These are phyloP conservation scores for Trematocara caparti DNA, from an alignment of 2,797 vertebrate species.

Conservation along the genomic window DNA sequence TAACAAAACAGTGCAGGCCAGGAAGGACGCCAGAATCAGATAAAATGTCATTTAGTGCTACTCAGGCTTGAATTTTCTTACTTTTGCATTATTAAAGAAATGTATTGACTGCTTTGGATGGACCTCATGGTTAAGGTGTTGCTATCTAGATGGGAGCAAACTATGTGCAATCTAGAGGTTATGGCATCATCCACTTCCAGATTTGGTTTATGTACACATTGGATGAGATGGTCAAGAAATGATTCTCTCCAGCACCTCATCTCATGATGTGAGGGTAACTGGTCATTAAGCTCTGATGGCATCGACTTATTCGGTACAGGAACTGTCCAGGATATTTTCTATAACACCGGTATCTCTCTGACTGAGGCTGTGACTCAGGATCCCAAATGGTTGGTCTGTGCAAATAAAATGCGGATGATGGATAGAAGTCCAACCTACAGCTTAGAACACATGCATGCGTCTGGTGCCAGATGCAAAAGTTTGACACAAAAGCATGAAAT, in stretches of 20 bases:
- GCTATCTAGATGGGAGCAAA: not conserved
- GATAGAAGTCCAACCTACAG: not conserved
- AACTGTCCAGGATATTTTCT: not conserved
- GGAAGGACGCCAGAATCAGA: slow-evolving; percentile 85
- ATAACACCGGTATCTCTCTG: not conserved
- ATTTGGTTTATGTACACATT: not conserved
- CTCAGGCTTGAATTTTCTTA: not conserved
- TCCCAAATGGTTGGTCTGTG: not conserved
- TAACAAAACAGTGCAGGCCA: slow-evolving; percentile 87
- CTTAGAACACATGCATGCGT: not conserved
- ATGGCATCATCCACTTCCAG: not conserved
- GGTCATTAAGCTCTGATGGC: not conserved
- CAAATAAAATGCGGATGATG: not conserved
- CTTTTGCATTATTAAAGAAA: not conserved
- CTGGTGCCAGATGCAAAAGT: not conserved
- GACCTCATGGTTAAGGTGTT: not conserved
- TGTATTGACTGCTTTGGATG: not conserved
- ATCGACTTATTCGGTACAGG: not conserved
- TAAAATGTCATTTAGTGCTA: not conserved
- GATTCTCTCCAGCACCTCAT: not conserved
- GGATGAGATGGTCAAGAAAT: not conserved
- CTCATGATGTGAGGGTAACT: not conserved
- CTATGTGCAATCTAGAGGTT: not conserved
- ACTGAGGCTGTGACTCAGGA: not conserved
- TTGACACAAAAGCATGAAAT: not conserved